Base-by-base conservation (phyloP, 2,888 invertebrate species). In the Dolichomitus sp. region DNA sequence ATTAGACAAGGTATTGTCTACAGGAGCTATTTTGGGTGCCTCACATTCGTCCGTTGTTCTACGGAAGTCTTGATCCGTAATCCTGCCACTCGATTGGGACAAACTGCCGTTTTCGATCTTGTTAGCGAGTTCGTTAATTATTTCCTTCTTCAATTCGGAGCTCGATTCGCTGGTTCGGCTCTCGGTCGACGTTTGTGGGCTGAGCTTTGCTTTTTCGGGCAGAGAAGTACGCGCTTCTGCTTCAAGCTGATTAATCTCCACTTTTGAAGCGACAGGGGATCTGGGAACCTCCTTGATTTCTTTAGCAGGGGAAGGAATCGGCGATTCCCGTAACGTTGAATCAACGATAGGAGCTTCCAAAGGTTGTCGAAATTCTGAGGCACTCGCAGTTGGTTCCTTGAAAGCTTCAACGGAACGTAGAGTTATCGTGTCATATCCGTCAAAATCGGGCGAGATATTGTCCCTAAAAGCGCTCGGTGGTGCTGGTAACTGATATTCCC, bases 381-480 rank as follows among this genome's bases (percentile, higher is more conserved):
- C n/a, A 14, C 45, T 42, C 1, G 50, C 61, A 12, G 76, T 30
- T 0, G 86, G 63, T 4, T 89, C 85, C 9, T 85, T 86, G 42
- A 87, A 87, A 27, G 82, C 85, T 4, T 89, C 87, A 5, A 87
- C 81, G 6, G 89, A 87, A 17, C 86, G 75, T 5, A 87, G 57
- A 4, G 86, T 87, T 17, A 89, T 83, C 17, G 87, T 85, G 4
- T 90, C 90, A 40, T 88, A 89, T 17, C 84, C 87, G 6, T 89
- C 87, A 50, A 85, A 80, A 19, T 85, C 84, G 9, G 90, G 88
- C 0, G 88, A 88, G 23, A 83, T 54, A 3, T 86, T 87, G 80
- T 95, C 95, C 68, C 95, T 92, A 89, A 95, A 95, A 17, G 94
- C 95, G 70, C 94, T 95, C 1, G 96, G 96, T 0, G 96, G 96